phyloP scores from a whole-genome alignment of 2,888 invertebrate genomes.

The Agelastica alni region DNA sequence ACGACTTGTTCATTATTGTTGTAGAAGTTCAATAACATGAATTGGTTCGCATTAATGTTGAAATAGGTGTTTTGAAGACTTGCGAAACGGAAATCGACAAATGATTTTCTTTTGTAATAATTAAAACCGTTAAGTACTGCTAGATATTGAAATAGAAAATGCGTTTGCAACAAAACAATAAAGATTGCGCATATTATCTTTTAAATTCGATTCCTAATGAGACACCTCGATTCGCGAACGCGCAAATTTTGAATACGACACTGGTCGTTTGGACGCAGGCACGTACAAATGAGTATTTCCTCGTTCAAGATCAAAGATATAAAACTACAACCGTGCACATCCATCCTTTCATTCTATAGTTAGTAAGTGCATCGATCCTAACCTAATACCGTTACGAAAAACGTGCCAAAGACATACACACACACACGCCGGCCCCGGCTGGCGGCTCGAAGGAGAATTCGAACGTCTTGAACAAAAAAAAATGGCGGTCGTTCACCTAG shows the following conservation, averaged over 20 bases:
- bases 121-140: no score
- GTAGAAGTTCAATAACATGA: no score
- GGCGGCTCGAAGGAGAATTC: slow-evolving; percentile 11
- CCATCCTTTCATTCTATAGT: slow-evolving; percentile 31
- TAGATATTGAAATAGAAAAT: no score
- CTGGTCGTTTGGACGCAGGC: not conserved
- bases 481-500: slow-evolving; percentile 43
- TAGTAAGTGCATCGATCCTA: slow-evolving; percentile 40
- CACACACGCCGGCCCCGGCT: slow-evolving; percentile 11
- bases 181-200: no score
- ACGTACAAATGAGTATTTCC: slow-evolving; percentile 25
- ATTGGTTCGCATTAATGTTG: no score
- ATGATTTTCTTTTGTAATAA: no score
- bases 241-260: not conserved
- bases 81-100: no score
- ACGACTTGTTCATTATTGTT: no score
- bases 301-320: slow-evolving; percentile 34
- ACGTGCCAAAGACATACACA: slow-evolving; percentile 26
- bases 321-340: slow-evolving; percentile 11
- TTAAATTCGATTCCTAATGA: no score
- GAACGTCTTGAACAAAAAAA: slow-evolving; percentile 31
- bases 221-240: no score
- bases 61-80: no score
- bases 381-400: slow-evolving; percentile 41
- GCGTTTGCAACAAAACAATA: no score